These are phyloP conservation scores for Rallus limicola DNA, from an alignment of 2,113 vertebrate species.

Conservation along the genomic window DNA sequence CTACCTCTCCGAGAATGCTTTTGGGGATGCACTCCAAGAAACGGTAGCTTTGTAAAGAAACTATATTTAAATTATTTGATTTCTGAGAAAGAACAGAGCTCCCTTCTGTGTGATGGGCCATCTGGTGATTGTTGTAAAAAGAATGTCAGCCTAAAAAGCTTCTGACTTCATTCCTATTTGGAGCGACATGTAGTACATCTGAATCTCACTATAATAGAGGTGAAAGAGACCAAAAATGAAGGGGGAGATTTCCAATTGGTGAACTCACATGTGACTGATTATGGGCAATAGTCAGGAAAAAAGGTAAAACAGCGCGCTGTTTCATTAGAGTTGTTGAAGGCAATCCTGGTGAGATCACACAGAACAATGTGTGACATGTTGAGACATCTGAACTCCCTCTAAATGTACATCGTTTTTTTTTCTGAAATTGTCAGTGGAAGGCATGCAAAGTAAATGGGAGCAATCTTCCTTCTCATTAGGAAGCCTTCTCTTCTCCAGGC, in stretches of 20 bases:
- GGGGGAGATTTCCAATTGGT: fast-evolving
- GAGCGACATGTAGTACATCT: background rate
- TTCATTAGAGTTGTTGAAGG: background rate
- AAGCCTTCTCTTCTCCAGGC: background rate
- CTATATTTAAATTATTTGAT: background rate
- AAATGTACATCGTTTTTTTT: background rate
- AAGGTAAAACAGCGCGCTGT: background rate
- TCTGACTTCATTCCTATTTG: background rate
- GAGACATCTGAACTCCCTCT: background rate
- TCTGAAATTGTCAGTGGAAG: background rate
- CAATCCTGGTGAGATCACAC: background rate
- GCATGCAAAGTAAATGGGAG: background rate
- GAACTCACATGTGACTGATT: background rate
- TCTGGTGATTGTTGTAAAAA: background rate
- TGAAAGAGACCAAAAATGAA: background rate
- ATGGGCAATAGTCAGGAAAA: background rate
- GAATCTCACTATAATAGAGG: background rate
- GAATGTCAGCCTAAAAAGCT: background rate
- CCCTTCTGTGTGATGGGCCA: background rate
- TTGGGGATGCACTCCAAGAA: background rate
- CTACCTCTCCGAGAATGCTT: background rate
- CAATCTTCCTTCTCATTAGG: background rate
- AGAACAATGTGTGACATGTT: background rate
- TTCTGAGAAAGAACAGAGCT: background rate
- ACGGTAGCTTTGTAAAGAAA: background rate